These are phyloP conservation scores for Trogon surrucura DNA, from an alignment of 2,113 vertebrate species.

Conservation along the genomic window DNA sequence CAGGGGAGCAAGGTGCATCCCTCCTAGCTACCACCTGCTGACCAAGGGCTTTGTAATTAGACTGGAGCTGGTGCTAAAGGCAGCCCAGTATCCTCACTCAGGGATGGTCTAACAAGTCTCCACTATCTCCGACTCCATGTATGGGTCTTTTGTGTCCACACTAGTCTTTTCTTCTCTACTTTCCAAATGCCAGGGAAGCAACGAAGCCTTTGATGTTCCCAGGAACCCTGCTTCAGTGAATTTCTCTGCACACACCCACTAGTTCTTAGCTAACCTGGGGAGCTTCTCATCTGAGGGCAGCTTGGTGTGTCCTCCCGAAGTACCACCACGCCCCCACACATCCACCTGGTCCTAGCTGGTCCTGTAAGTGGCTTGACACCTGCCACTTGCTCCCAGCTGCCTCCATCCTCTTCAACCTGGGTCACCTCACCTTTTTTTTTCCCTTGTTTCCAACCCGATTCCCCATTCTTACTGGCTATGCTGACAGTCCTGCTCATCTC, in stretches of 20 bases:
- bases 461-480: background rate
- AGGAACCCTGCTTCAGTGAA: background rate
- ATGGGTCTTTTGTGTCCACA: background rate
- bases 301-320: background rate
- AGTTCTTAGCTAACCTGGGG: background rate
- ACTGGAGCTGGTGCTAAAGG: background rate
- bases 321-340: background rate
- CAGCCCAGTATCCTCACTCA: rapidly evolving
- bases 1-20: background rate
- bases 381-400: background rate
- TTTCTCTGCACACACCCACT: background rate
- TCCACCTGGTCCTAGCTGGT: background rate
- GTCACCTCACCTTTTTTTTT: background rate
- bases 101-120: background rate
- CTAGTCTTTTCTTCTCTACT: background rate
- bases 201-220: background rate
- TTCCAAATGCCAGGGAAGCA: background rate
- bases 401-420: background rate
- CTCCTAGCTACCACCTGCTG: background rate
- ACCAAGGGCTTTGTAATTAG: background rate
- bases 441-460: background rate
- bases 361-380: background rate
- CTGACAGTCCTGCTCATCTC: slow-evolving; percentile 55
- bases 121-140: rapidly evolving
- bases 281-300: background rate